Conservation (phyloP, 2,113 vertebrate species). For the Channa argus region DNA sequence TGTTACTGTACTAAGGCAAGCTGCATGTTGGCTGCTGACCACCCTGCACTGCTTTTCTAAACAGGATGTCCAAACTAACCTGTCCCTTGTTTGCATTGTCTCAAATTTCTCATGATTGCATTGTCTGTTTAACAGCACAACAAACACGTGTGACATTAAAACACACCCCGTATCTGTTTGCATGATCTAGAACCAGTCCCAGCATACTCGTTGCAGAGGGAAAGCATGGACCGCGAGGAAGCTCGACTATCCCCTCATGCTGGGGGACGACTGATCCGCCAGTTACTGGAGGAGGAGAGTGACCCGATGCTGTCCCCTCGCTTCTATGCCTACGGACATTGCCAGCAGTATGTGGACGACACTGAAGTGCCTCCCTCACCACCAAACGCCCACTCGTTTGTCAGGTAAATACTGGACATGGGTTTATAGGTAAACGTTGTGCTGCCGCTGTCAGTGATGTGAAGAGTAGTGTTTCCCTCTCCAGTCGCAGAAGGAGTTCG, state of each 20-base stretch:
- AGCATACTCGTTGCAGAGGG: slow-evolving; percentile 89
- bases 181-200: slow-evolving; percentile 88
- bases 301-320: slow-evolving; percentile 98
- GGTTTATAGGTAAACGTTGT: not conserved
- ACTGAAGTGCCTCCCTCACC: slow-evolving; percentile 97
- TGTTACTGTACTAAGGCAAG: not conserved
- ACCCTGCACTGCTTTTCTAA: not conserved
- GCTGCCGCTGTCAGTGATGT: not conserved
- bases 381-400: slow-evolving; percentile 95
- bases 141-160: not conserved
- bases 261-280: slow-evolving; percentile 90
- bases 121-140: not conserved
- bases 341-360: slow-evolving; percentile 95
- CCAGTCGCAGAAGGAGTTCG: slow-evolving; percentile 92
- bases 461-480: not conserved
- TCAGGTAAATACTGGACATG: slow-evolving; percentile 84
- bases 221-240: slow-evolving; percentile 88
- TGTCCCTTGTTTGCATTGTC: slow-evolving; percentile 1
- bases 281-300: slow-evolving; percentile 91
- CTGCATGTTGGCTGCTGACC: not conserved
- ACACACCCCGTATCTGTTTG: not conserved
- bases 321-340: slow-evolving; percentile 93
- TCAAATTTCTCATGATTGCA: not conserved
- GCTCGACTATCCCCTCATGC: slow-evolving; percentile 91
- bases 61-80: not conserved